Evolutionary conservation across 2,113 vertebrate species (phyloP).

Genomic region (Labeo catla): DNA sequence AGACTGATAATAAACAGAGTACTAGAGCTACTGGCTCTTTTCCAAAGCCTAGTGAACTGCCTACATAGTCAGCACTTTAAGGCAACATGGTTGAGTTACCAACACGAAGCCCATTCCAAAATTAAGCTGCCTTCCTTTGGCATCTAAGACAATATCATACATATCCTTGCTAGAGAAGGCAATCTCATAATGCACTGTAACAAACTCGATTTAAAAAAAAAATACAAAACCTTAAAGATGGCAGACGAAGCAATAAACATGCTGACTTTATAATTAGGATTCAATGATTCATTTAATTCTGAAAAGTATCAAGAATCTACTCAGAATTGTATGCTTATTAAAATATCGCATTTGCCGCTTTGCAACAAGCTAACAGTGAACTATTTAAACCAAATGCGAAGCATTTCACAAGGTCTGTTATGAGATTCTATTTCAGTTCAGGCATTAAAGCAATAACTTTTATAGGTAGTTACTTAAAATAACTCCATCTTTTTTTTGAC

Average conservation of each 20-base stretch:
- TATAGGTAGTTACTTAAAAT: not conserved
- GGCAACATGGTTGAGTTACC: not conserved
- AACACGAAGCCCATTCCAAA: not conserved
- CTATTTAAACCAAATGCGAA: conserved; percentile 48
- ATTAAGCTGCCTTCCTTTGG: not conserved
- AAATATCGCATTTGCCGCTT: not conserved
- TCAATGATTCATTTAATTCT: not conserved
- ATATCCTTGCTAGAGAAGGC: not conserved
- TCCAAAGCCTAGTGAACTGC: not conserved
- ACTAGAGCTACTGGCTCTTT: not conserved
- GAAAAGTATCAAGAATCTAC: not conserved
- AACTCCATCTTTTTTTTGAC: conserved; percentile 67
- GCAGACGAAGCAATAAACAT: conserved; percentile 3
- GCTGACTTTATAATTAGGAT: not conserved
- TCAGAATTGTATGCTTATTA: not conserved
- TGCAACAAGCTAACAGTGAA: not conserved
- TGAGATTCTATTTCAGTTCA: not conserved
- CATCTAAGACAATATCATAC: not conserved
- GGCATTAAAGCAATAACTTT: not conserved
- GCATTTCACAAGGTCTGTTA: not conserved
- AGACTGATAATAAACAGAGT: conserved; percentile 7
- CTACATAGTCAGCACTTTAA: not conserved
- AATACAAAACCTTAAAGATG: not conserved
- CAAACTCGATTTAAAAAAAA: no score
- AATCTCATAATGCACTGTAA: not conserved